Evolutionary conservation across 2,113 vertebrate species (phyloP), one percentile per base, ranked within the genome.

Genomic region (Cairina moschata): DNA sequence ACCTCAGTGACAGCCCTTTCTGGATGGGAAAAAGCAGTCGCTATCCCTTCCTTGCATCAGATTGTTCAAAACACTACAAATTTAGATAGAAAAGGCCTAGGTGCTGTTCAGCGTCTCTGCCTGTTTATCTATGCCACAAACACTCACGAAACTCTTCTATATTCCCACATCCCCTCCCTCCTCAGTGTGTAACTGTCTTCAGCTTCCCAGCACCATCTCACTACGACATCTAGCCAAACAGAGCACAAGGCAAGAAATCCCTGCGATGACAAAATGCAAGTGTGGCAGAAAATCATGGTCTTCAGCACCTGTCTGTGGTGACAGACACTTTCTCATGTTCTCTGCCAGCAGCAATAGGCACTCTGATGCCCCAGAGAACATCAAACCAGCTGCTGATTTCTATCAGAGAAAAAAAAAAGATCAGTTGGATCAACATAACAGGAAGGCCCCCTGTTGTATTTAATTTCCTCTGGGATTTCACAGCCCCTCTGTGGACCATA

Each of bases 381-480:
- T 86, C 71, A 91, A 94, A 55, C 44, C 88, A 96, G 89, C 63
- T 94, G 81, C 87, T 92, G 91, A 91, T 96, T 92, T 93, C 73
- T 83, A 88, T 91, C 86, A 88, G 75, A 95, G 66, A 48, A 74
- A 91, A 92, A 62, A 91, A 92, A 94, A 46, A 46, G 36, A 96
- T 77, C 87, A 89, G 83, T 86, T 94, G 90, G 80, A 96, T 81
- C 68, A 87, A 93, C 89, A 96, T 91, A 95, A 97, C 90, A 96
- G 91, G 90, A 97, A 97, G 92, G 62, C 90, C 92, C 65, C 96
- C 91, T 89, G 94, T 92, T 91, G 94, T 97, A 96, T 96, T 96
- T 97, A 75, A 96, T 96, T 97, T 95, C 96, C 92, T 95, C 77
- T 89, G 95, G 95, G 94, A 91, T 96, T 97, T 95, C 92, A 95